These are phyloP conservation scores for Lithophane ornitopus DNA, from an alignment of 2,888 invertebrate genomes.

Conservation along the genomic window DNA sequence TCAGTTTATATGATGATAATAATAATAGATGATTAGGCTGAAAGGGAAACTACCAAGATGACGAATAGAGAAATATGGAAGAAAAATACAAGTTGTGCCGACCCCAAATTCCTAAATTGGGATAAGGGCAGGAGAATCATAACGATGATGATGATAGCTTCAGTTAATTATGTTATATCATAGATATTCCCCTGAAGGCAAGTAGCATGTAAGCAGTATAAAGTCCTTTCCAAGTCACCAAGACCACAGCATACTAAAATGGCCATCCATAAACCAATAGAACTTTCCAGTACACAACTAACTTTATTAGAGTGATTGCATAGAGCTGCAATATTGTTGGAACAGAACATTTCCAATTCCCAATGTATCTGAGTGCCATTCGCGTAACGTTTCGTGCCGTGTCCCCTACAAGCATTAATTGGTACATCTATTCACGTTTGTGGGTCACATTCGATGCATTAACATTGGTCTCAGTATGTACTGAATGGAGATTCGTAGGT, in stretches of 20 bases:
- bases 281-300: conserved; percentile 34
- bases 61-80: no score
- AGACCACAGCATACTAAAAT: not conserved
- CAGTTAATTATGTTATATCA: not conserved
- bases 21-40: no score
- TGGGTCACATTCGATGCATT: conserved; percentile 55
- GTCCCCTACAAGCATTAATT: conserved; percentile 59
- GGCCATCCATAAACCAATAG: conserved; percentile 14
- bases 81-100: no score
- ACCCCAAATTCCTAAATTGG: no score
- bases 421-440: conserved; percentile 61
- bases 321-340: conserved; percentile 50
- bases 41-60: no score
- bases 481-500: conserved; percentile 34
- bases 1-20: not conserved
- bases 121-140: no score
- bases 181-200: not conserved
- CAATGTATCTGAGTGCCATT: conserved; percentile 72
- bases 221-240: not conserved
- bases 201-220: not conserved
- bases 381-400: conserved; percentile 63
- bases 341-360: conserved; percentile 68
- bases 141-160: no score
- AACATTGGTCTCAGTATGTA: conserved; percentile 43
- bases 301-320: conserved; percentile 49